These are phyloP conservation scores for Xenotilapia flavipinnis DNA, from an alignment of 2,113 vertebrate genomes.

Conservation along the genomic window DNA sequence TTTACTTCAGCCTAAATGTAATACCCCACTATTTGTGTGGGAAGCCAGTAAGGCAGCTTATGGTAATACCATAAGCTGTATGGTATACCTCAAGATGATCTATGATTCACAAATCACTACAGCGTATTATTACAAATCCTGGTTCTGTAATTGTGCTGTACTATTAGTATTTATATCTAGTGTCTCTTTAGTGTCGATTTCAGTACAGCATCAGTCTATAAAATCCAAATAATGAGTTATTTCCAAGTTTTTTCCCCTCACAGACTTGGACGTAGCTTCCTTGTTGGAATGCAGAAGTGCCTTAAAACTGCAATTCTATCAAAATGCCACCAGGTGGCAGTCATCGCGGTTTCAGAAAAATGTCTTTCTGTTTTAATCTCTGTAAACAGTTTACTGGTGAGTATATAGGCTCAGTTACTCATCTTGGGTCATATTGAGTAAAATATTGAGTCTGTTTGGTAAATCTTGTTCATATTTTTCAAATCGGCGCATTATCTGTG, in stretches of 20 bases:
- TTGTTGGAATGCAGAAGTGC: neutral
- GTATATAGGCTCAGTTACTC: neutral
- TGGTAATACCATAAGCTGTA: slow-evolving; percentile 1
- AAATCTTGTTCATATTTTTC: neutral
- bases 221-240: neutral
- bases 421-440: neutral
- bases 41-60: neutral
- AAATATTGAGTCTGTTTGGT: neutral
- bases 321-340: neutral
- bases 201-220: neutral
- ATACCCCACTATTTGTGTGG: neutral
- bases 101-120: neutral
- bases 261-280: neutral
- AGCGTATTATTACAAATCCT: neutral
- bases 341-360: neutral
- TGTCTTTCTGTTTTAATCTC: neutral
- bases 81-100: slow-evolving; percentile 9
- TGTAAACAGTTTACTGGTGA: neutral
- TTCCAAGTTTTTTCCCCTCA: neutral
- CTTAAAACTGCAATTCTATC: neutral
- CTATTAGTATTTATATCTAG: neutral
- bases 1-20: neutral
- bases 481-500: neutral
- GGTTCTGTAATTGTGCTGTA: neutral
- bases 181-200: neutral